Evolutionary conservation across 2,113 vertebrate species (phyloP).

Genomic region (Copsychus sechellarum): DNA sequence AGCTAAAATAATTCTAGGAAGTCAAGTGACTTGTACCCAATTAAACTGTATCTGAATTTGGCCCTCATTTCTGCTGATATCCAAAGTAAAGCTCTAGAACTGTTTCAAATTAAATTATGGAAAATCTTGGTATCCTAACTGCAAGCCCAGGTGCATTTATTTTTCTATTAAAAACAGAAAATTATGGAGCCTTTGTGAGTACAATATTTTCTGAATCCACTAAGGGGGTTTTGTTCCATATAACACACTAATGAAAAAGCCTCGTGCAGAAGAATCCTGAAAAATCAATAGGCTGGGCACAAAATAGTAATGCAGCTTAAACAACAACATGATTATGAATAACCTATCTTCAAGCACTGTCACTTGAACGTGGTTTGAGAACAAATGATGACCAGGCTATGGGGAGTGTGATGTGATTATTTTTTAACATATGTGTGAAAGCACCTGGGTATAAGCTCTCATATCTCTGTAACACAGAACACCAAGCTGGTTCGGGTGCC

Average conservation of each 20-base stretch:
- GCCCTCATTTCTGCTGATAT: background rate
- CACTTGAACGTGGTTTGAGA: background rate
- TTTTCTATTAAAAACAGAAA: slow-evolving; percentile 39
- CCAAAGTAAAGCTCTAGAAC: slow-evolving; percentile 16
- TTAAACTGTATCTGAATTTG: slow-evolving; percentile 26
- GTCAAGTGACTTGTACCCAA: background rate
- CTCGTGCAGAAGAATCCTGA: slow-evolving; percentile 42
- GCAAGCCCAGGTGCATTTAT: slow-evolving; percentile 41
- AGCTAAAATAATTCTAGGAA: slow-evolving; percentile 4
- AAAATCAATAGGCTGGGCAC: slow-evolving; percentile 50
- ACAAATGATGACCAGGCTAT: background rate
- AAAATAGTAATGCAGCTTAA: slow-evolving; percentile 27
- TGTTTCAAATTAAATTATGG: slow-evolving; percentile 39
- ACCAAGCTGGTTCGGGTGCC: background rate
- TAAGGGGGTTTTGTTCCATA: background rate
- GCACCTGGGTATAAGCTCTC: background rate
- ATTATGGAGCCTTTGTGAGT: background rate
- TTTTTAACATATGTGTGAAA: background rate
- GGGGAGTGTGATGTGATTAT: background rate
- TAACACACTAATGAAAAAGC: slow-evolving; percentile 23
- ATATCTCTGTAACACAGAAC: background rate
- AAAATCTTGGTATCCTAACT: slow-evolving; percentile 5
- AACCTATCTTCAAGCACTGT: slow-evolving; percentile 9
- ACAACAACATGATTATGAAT: slow-evolving; percentile 45
- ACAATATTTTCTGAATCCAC: slow-evolving; percentile 10